These are phyloP conservation scores for Microdon myrmicae DNA, from an alignment of 2,888 invertebrate species.

Conservation along the genomic window DNA sequence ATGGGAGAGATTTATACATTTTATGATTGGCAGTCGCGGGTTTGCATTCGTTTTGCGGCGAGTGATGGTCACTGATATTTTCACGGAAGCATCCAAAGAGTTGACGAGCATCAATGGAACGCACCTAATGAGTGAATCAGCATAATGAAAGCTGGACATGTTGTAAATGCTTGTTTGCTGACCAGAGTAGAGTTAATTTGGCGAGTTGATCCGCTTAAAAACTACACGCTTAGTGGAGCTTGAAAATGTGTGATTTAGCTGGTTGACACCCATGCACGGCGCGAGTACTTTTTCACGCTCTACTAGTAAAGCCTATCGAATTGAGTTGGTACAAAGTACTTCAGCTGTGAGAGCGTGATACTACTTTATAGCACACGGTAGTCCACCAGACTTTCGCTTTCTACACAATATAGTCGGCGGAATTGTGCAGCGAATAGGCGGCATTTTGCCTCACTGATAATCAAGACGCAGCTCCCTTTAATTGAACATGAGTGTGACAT, in stretches of 20 bases:
- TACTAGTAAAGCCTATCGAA: conserved; percentile 48
- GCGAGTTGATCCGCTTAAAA: conserved; percentile 9
- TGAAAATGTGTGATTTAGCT: conserved; percentile 10
- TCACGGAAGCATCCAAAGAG: conserved; percentile 39
- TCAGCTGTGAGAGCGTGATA: conserved; percentile 28
- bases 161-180: too few species aligned
- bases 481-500: conserved; percentile 39
- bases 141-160: too few species aligned
- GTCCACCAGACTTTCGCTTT: too few species aligned
- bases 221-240: conserved; percentile 9
- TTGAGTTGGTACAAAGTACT: conserved; percentile 26
- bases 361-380: too few species aligned
- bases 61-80: conserved; percentile 34
- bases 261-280: too few species aligned
- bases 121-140: conserved; percentile 9
- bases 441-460: conserved; percentile 26
- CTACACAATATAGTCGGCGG: too few species aligned
- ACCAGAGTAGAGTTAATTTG: conserved; percentile 20
- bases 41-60: conserved; percentile 38
- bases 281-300: conserved; percentile 43
- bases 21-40: conserved; percentile 42
- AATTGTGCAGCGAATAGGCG: conserved; percentile 26
- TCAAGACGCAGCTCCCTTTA: conserved; percentile 22
- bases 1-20: conserved; percentile 50
- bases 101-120: conserved; percentile 12